phyloP scores from a whole-genome alignment of 2,113 vertebrate genomes.

The Eubucco bourcierii region DNA sequence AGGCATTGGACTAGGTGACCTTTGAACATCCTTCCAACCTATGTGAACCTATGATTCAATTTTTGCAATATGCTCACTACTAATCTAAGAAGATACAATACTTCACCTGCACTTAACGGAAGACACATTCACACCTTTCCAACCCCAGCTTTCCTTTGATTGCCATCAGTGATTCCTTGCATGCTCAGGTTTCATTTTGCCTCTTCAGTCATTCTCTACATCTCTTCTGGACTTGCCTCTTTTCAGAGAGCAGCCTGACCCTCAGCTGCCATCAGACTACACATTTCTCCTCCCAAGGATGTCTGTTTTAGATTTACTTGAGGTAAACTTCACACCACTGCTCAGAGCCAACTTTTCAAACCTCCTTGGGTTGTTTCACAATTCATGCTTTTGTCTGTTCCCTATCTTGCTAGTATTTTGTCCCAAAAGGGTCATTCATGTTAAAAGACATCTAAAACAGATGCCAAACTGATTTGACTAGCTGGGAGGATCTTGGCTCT shows the following conservation, averaged over 20 bases:
- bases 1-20: background rate
- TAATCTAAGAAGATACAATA: background rate
- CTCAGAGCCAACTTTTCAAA: background rate
- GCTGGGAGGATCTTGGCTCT: background rate
- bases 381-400: background rate
- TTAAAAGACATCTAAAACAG: background rate
- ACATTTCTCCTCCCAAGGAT: background rate
- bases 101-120: background rate
- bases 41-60: background rate
- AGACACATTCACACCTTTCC: fast-evolving
- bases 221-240: background rate
- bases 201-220: background rate
- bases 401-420: background rate
- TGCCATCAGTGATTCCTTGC: background rate
- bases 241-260: background rate
- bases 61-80: background rate
- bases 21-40: background rate
- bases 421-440: background rate
- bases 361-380: background rate
- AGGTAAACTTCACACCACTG: background rate
- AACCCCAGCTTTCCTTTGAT: background rate
- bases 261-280: background rate
- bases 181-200: background rate
- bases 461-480: background rate
- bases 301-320: background rate